Conservation (phyloP, 1,140 invertebrate species). For the Rhyzopertha dominica region DNA sequence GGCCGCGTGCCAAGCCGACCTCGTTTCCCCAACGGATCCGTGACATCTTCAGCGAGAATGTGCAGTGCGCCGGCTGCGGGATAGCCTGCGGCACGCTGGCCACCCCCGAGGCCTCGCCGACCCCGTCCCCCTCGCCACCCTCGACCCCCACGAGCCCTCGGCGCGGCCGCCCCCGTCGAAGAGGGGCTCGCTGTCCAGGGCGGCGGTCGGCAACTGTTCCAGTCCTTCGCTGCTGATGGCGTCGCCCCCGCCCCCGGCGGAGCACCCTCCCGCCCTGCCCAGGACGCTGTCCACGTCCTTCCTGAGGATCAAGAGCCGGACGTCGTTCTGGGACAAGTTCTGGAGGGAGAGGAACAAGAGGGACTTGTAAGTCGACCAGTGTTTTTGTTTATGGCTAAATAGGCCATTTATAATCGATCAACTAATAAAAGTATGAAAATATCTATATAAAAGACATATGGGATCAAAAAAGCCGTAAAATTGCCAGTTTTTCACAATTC, state of each 20-base stretch:
- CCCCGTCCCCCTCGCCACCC: slow-evolving; percentile 26
- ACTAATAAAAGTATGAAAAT: too few species aligned
- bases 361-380: slow-evolving; percentile 65
- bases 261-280: slow-evolving; percentile 52
- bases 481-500: too few species aligned
- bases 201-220: slow-evolving; percentile 42
- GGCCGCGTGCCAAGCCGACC: too few species aligned
- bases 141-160: slow-evolving; percentile 31
- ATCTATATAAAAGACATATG: too few species aligned
- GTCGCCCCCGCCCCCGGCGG: slow-evolving; percentile 47
- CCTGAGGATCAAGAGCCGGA: slow-evolving; percentile 65
- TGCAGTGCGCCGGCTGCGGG: too few species aligned
- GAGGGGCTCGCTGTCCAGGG: slow-evolving; percentile 37
- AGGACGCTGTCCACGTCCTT: slow-evolving; percentile 74
- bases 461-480: too few species aligned
- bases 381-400: too few species aligned
- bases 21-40: too few species aligned
- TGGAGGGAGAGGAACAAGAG: slow-evolving; percentile 62
- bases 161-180: slow-evolving; percentile 33
- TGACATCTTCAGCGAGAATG: too few species aligned
- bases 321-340: slow-evolving; percentile 78
- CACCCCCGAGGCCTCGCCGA: slow-evolving; percentile 20
- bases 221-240: slow-evolving; percentile 53
- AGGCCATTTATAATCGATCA: too few species aligned
- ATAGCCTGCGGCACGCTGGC: slow-evolving; percentile 32